phyloP scores from a whole-genome alignment of 2,888 invertebrate genomes.

The Drosophila meridionalis region DNA sequence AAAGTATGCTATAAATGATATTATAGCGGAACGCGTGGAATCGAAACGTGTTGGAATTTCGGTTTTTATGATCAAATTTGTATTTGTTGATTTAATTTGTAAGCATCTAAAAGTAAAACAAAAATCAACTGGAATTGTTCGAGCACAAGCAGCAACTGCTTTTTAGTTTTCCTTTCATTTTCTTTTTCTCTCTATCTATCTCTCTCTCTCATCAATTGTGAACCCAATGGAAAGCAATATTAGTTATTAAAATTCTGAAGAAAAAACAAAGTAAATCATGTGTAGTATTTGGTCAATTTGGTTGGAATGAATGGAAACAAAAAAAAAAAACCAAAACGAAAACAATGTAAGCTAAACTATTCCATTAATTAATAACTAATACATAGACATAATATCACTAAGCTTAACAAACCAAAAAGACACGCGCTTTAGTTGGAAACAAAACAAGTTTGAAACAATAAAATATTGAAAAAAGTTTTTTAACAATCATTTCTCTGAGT shows the following conservation, averaged over 20 bases:
- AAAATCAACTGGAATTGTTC: constrained; percentile 43
- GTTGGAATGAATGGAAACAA: constrained; percentile 40
- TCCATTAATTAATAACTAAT: constrained; percentile 57
- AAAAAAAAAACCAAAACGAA: constrained; percentile 1
- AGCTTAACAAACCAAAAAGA: constrained; percentile 45
- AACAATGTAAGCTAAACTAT: constrained; percentile 52
- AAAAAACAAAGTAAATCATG: constrained; percentile 22
- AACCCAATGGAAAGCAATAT: constrained; percentile 63
- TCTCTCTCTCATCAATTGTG: constrained; percentile 26
- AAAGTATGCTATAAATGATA: not conserved
- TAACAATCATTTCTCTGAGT: constrained; percentile 33
- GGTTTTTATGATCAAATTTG: constrained; percentile 3
- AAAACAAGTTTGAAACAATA: constrained; percentile 37
- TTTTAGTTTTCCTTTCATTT: constrained; percentile 1
- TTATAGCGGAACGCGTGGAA: not conserved
- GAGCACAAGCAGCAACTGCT: constrained; percentile 24
- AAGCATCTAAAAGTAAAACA: constrained; percentile 8
- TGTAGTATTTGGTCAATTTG: constrained; percentile 73
- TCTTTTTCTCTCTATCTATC: not conserved
- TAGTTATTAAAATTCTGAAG: constrained; percentile 62
- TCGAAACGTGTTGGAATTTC: not conserved
- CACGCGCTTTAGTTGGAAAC: constrained; percentile 65
- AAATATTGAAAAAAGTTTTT: constrained; percentile 31
- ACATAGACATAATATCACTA: constrained; percentile 72
- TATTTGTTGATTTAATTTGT: constrained; percentile 35